Base-by-base conservation (phyloP, 1,140 invertebrate genomes). In the Caenorhabditis inopinata region DNA sequence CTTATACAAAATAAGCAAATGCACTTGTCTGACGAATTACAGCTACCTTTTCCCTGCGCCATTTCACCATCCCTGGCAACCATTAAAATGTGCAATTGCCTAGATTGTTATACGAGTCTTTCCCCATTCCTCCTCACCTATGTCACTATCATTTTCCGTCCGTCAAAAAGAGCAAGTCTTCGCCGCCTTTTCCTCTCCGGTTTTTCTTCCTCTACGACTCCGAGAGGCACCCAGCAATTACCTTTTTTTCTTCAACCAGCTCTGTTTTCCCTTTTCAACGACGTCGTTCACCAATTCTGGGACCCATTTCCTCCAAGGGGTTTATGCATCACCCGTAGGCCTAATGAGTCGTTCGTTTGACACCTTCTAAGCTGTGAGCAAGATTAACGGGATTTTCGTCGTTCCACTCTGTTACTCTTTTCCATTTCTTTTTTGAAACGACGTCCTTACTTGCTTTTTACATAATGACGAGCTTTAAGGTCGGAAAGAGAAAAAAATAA, bases 291-390 rank as follows among this genome's bases (percentile, higher is more conserved):
- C 23, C 58, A 68, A 68, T 68, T 68, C 32, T 42, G 6, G 27
- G 27, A 3, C 14, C 18, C 9, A 9, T 21, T 38, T 68, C 12
- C 21, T 21, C 16, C 23, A 6, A 21, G n/a, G n/a, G 32, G 7
- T 53, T 16, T 68, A 11, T 38, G 27, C 32, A 11, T 9, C 12
- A 9, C 38, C n/a, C 23, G 14, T 32, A 21, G 14, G 0, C 49
- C 51, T 68, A 68, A 68, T 68, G 58, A 68, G 58, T 68, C 58
- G 58, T 68, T 68, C 58, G 32, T 68, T 38, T 68, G 58, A 68
- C 58, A 68, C 58, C 58, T 68, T 68, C 29, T 68, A 68, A 68
- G 58, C 58, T 32, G 23, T 68, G 58, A 38, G 58, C 58, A 68
- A 68, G 58, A 68, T 68, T 38, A 68, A 68, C 58, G 58, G 38